phyloP scores from a whole-genome alignment of 2,113 vertebrate genomes.

The Oncorhynchus keta region DNA sequence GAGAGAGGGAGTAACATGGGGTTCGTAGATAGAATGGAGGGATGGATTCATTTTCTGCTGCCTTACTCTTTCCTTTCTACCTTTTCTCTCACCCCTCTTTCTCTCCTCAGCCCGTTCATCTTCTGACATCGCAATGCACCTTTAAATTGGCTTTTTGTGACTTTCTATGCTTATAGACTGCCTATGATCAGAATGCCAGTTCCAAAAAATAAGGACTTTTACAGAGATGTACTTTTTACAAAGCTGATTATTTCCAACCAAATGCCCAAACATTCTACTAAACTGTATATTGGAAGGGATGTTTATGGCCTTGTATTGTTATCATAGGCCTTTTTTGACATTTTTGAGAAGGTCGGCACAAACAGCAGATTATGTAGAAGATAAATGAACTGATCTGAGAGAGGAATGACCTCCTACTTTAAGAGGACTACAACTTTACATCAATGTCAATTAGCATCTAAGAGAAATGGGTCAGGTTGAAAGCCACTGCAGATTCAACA shows the following conservation, averaged over 20 bases:
- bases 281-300: not conserved
- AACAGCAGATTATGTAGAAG: not conserved
- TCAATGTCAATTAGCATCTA: conserved; percentile 25
- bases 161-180: too few species aligned
- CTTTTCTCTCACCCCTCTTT: not conserved
- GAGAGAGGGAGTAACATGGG: not conserved
- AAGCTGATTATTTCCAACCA: not conserved
- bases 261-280: not conserved
- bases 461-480: conserved; percentile 13
- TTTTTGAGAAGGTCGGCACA: not conserved
- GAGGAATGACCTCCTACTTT: conserved; percentile 3
- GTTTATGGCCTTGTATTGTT: not conserved
- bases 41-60: not conserved
- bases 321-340: not conserved
- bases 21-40: not conserved
- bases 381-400: not conserved
- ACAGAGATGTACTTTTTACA: not conserved
- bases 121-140: not conserved
- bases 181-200: too few species aligned
- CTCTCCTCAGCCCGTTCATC: conserved; percentile 6
- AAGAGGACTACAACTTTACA: conserved; percentile 17
- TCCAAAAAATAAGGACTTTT: too few species aligned
- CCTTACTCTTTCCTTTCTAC: not conserved
- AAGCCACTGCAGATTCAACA: too few species aligned
- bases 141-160: not conserved